Evolutionary conservation across 1,140 invertebrate genomes (phyloP).

Genomic region (Eciton burchellii): DNA sequence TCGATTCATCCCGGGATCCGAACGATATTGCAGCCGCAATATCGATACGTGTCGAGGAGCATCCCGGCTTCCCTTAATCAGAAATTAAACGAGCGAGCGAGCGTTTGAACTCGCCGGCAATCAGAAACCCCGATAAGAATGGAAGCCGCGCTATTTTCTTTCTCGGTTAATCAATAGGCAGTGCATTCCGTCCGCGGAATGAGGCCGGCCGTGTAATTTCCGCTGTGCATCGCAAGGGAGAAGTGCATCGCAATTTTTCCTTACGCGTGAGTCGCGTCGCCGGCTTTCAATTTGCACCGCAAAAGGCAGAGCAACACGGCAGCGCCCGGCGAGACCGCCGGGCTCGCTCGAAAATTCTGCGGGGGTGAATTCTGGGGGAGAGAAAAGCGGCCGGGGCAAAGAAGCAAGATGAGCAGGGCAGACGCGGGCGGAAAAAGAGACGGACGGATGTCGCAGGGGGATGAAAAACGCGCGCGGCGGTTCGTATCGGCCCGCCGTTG

Average conservation of each 20-base stretch:
- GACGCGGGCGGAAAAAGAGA: not conserved
- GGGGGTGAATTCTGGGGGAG: too few species aligned
- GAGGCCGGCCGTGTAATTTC: constrained; percentile 16
- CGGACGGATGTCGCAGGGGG: not conserved
- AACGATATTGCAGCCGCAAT: not conserved
- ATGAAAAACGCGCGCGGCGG: constrained; percentile 20
- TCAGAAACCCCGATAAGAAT: constrained; percentile 17
- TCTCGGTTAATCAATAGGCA: constrained; percentile 23
- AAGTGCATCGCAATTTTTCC: constrained; percentile 10
- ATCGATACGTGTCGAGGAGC: not conserved
- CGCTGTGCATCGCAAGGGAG: not conserved
- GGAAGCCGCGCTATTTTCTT: constrained; percentile 2
- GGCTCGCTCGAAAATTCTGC: constrained; percentile 4
- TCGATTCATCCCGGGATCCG: not conserved
- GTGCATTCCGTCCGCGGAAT: not conserved
- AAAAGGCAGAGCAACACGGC: not conserved
- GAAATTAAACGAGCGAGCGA: constrained; percentile 7
- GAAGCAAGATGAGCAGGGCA: constrained; percentile 7
- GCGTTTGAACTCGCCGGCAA: not conserved
- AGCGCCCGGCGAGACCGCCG: not conserved
- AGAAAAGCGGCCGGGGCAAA: not conserved
- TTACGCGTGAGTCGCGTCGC: not conserved
- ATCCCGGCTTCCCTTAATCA: constrained; percentile 14
- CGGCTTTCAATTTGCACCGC: constrained; percentile 12
- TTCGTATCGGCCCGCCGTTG: not conserved